Evolutionary conservation across 2,888 invertebrate species (phyloP).

Genomic region (Eretmocerus hayati): DNA sequence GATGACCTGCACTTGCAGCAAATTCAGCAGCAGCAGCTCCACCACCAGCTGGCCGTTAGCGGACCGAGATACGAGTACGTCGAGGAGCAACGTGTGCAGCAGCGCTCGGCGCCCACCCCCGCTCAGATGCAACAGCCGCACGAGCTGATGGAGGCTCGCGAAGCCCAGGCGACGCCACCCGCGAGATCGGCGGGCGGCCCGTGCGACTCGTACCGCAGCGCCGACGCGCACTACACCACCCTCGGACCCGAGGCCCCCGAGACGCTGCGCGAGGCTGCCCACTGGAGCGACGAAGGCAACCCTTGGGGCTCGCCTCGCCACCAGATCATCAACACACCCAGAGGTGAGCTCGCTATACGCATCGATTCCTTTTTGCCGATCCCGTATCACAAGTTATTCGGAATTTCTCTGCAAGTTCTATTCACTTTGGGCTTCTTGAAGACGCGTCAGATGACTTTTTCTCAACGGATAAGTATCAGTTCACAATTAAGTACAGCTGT

Average conservation of each 20-base stretch:
- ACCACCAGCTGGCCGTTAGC: background rate
- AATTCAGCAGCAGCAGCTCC: background rate
- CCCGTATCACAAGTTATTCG: too few species aligned
- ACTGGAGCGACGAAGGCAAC: slow-evolving; percentile 28
- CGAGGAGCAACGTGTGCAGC: slow-evolving; percentile 33
- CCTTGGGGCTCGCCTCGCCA: slow-evolving; percentile 23
- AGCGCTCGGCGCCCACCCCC: slow-evolving; percentile 27
- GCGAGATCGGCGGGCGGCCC: background rate
- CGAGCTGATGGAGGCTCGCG: slow-evolving; percentile 24
- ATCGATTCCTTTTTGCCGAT: too few species aligned
- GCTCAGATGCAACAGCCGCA: slow-evolving; percentile 18
- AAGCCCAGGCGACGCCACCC: slow-evolving; percentile 28
- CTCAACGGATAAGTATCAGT: too few species aligned
- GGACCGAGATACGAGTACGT: slow-evolving; percentile 36
- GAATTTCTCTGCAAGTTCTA: too few species aligned
- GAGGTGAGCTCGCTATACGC: too few species aligned
- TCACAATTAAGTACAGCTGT: too few species aligned
- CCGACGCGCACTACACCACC: slow-evolving; percentile 8
- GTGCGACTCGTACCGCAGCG: slow-evolving; percentile 22
- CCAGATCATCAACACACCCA: slow-evolving; percentile 31
- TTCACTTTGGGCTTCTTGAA: too few species aligned
- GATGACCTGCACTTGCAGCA: slow-evolving; percentile 32
- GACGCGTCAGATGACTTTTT: too few species aligned
- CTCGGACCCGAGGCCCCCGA: slow-evolving; percentile 31
- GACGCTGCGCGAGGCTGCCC: slow-evolving; percentile 28